phyloP scores from a whole-genome alignment of 1,140 invertebrate genomes.

The Lerema accius region DNA sequence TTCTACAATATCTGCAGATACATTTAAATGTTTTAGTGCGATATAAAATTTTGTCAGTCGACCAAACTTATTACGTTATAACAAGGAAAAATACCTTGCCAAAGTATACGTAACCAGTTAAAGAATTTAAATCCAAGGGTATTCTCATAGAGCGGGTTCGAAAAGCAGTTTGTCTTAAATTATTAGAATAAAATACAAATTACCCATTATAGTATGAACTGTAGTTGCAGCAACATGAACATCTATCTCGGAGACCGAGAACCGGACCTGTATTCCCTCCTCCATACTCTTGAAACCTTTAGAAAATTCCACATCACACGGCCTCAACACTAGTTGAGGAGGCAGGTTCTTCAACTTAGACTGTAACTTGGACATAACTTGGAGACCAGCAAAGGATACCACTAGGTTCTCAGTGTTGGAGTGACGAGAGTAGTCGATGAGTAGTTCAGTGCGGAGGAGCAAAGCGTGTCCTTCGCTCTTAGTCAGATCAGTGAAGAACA shows the following conservation, averaged over 20 bases:
- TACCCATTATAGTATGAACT: conserved; percentile 86
- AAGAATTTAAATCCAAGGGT: too few relatives aligned
- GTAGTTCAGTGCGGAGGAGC: conserved; percentile 88
- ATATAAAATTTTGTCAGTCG: too few relatives aligned
- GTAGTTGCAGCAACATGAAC: conserved; percentile 89
- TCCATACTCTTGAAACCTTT: conserved; percentile 85
- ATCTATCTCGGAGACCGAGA: conserved; percentile 86
- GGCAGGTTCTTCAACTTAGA: conserved; percentile 79
- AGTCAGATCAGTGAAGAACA: conserved; percentile 88
- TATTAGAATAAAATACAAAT: too few relatives aligned
- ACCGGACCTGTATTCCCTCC: conserved; percentile 84
- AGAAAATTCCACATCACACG: conserved; percentile 89
- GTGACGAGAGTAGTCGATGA: conserved; percentile 89
- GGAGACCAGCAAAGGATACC: conserved; percentile 86
- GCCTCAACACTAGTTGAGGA: conserved; percentile 84
- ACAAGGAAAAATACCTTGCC: too few relatives aligned
- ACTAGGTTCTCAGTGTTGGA: conserved; percentile 86
- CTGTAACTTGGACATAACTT: conserved; percentile 85
- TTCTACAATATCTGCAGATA: conserved; percentile 79
- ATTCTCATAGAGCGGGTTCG: too few relatives aligned
- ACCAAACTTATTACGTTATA: too few relatives aligned
- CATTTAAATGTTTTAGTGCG: too few relatives aligned
- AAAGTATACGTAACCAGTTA: too few relatives aligned
- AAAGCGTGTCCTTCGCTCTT: conserved; percentile 88
- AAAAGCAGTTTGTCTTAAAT: too few relatives aligned